Base-by-base conservation (phyloP, 1,140 invertebrate genomes). In the Drosophila arizonae region DNA sequence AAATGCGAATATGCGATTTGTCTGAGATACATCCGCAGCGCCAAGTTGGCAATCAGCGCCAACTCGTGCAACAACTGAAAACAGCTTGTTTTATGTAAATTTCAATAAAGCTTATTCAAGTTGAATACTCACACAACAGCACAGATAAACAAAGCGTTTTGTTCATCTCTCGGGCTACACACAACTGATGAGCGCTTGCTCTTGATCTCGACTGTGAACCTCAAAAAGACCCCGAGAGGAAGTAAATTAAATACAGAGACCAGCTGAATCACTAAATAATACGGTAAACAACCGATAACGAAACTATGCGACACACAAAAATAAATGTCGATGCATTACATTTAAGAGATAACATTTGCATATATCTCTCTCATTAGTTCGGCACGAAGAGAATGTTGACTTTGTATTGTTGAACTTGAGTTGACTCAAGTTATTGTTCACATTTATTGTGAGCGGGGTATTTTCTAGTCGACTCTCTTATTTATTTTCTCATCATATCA, bases 1-100 rank as follows among this genome's bases (percentile, higher is more conserved):
- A 28, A 54, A 58, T 0, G 70, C 56, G 58, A 72, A 72, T 21
- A 72, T 21, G 1, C 70, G 68, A 71, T 65, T 71, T 17, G 68
- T 71, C 13, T 51, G 11, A 1, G 33, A 26, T 4, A 71, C 33
- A 9, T 64, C 41, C 4, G 3, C 9, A 9, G 17, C 15, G 4
- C 15, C 54, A 36, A 71, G 61, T 11, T 65, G 61, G 30, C 68
- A 71, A 63, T 71, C 61, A 28, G 68, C 61, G 8, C 28, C 8
- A 57, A 10, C 45, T 5, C 30, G 33, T 6, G 30, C 36, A 9
- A 56, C 21, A 48, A 56, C 67, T 68, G 52, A 6, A 63, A 62
- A 46, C 39, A 46, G 15, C 17, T 36, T 62, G 13, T 50, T 24
- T 24, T n/a, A 50, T 51, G 48, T 30, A 51, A 46, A 39, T 62